A percentile compares a stretch with the other conserved stretches of the same genome.
phyloP scores from a whole-genome alignment of 2,113 vertebrate genomes.

The Dromiciops gliroides region DNA sequence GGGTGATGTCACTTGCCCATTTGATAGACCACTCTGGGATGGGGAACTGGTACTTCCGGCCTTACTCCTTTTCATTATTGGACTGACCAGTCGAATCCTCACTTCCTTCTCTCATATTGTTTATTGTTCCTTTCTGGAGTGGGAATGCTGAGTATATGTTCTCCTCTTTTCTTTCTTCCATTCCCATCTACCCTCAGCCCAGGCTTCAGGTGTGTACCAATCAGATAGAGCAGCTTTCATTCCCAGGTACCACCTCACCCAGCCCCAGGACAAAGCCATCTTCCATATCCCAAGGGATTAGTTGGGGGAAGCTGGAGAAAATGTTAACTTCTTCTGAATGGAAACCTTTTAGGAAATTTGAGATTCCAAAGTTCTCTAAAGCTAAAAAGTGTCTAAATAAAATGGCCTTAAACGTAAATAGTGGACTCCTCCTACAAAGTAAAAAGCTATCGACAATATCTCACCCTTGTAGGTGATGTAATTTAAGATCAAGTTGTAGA shows the following conservation, averaged over 20 bases:
- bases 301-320: neutral
- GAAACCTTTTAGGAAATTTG: neutral
- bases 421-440: neutral
- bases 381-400: too few species aligned
- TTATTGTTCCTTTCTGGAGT: too few species aligned
- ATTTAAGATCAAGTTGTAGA: neutral
- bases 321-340: neutral
- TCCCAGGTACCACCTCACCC: neutral
- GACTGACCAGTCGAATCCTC: too few species aligned
- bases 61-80: too few species aligned
- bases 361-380: too few species aligned
- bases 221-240: neutral
- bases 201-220: neutral
- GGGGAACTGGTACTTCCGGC: too few species aligned
- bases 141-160: too few species aligned
- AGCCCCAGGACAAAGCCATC: neutral
- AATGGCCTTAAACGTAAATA: neutral
- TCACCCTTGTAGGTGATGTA: neutral
- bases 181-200: neutral
- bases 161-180: neutral
- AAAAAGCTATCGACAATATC: neutral
- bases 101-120: too few species aligned
- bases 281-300: neutral
- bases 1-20: too few species aligned
- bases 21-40: too few species aligned